Conservation (phyloP, 2,797 vertebrate species). For the Taenioides sp. region DNA sequence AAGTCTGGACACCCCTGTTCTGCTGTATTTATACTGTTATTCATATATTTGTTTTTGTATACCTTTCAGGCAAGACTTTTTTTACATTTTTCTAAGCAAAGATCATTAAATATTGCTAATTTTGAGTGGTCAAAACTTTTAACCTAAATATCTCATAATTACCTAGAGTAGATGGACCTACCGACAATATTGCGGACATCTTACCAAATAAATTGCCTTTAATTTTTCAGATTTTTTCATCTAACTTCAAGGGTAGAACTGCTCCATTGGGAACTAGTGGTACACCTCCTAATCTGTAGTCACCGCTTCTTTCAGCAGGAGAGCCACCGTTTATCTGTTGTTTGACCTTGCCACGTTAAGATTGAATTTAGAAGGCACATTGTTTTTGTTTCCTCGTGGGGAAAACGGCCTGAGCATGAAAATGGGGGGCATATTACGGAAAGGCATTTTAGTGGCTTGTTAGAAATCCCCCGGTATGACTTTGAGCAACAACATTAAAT, state of each 20-base stretch:
- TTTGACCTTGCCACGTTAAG: conserved; percentile 30
- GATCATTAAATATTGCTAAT: background rate
- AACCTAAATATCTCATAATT: background rate
- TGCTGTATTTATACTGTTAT: no score
- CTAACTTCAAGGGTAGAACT: background rate
- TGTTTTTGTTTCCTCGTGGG: conserved; percentile 10
- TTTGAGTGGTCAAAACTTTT: background rate
- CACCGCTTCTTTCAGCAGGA: conserved; percentile 12
- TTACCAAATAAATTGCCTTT: conserved; percentile 11
- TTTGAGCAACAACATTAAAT: conserved; percentile 8
- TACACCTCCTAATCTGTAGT: conserved; percentile 9
- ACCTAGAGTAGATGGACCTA: background rate
- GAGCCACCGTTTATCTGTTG: conserved; percentile 9
- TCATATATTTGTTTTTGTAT: background rate
- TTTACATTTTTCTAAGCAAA: background rate
- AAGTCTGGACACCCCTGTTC: no score
- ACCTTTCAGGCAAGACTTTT: background rate
- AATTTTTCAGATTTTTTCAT: background rate
- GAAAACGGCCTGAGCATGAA: conserved; percentile 16
- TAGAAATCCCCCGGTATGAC: conserved; percentile 8
- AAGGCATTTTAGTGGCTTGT: conserved; percentile 16
- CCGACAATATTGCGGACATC: background rate
- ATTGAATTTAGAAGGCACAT: conserved; percentile 18
- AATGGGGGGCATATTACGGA: conserved; percentile 9
- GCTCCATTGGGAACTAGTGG: background rate